phyloP scores from a whole-genome alignment of 2,113 vertebrate species.

The Mirza zaza region DNA sequence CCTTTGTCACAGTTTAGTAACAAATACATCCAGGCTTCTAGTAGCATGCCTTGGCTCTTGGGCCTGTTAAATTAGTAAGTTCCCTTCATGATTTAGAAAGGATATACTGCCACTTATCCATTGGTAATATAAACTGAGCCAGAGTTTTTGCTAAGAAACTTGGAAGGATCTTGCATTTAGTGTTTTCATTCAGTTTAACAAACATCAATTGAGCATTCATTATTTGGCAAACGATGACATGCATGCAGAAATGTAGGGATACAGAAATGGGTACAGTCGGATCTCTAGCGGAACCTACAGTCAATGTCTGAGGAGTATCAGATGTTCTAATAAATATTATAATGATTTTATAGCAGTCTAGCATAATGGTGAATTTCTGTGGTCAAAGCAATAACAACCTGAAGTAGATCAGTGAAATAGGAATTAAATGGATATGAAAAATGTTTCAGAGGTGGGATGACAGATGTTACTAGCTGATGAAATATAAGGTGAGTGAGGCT shows the following conservation, averaged over 20 bases:
- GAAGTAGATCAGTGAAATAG: not conserved
- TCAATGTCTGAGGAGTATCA: not conserved
- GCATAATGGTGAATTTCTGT: not conserved
- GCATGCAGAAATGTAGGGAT: not conserved
- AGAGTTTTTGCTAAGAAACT: not conserved
- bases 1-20: not conserved
- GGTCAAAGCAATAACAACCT: not conserved
- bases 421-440: not conserved
- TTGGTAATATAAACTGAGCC: slow-evolving; percentile 15
- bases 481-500: not conserved
- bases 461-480: not conserved
- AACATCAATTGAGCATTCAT: not conserved
- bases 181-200: slow-evolving; percentile 39
- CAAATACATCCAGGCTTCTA: not conserved
- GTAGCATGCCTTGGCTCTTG: not conserved
- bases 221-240: slow-evolving; percentile 54
- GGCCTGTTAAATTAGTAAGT: not conserved
- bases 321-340: not conserved
- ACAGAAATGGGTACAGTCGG: slow-evolving; percentile 14
- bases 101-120: not conserved
- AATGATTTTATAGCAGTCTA: not conserved
- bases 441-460: not conserved
- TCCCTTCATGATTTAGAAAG: not conserved
- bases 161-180: not conserved
- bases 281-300: not conserved